phyloP scores from a whole-genome alignment of 1,140 invertebrate species.

The Lucilia sericata region DNA sequence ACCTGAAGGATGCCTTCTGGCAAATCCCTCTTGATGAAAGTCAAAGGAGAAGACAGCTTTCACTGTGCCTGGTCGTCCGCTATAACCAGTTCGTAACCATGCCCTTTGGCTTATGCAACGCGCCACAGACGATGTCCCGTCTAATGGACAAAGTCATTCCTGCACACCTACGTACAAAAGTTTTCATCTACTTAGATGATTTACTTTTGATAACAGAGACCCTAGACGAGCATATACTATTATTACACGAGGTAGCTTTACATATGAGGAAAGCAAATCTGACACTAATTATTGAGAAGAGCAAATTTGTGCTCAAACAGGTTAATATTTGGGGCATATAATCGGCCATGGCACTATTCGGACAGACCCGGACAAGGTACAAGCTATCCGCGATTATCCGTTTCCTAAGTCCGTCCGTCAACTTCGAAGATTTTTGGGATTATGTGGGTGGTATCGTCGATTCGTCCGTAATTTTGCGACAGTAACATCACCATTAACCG shows the following conservation, averaged over 20 bases:
- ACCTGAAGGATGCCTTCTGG: background rate
- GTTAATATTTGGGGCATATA: background rate
- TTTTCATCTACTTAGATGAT: background rate
- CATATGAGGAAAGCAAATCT: background rate
- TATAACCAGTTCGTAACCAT: background rate
- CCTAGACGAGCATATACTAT: background rate
- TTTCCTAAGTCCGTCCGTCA: background rate
- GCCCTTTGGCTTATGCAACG: slow-evolving; percentile 5
- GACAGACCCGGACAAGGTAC: background rate
- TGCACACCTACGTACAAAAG: background rate
- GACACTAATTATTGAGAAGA: background rate
- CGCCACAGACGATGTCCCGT: background rate
- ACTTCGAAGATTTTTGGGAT: slow-evolving; percentile 18
- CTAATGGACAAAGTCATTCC: slow-evolving; percentile 26
- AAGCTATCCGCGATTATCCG: background rate
- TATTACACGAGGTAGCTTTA: background rate
- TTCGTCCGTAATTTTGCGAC: slow-evolving; percentile 58
- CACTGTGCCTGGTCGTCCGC: background rate
- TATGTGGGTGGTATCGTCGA: slow-evolving; percentile 57
- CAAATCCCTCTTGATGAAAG: background rate
- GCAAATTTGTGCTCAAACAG: background rate
- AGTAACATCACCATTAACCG: background rate
- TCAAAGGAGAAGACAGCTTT: background rate
- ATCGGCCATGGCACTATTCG: background rate
- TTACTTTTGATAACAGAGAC: background rate